phyloP scores from a whole-genome alignment of 2,113 vertebrate species.

The Sprattus sprattus region DNA sequence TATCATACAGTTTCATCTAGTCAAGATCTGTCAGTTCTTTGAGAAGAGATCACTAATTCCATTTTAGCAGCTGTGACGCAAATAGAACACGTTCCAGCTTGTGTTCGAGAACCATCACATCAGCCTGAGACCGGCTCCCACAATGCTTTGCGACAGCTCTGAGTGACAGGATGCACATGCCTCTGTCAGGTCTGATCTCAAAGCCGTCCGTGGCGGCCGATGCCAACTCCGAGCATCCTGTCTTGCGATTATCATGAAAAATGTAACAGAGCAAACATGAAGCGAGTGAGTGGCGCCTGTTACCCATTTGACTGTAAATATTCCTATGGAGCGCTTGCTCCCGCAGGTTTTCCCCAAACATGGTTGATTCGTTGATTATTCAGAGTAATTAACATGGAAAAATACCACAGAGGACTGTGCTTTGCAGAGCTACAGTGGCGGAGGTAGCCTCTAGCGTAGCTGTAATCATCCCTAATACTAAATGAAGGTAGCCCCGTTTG shows the following conservation, averaged over 20 bases:
- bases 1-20: constrained; percentile 44
- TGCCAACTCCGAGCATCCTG: constrained; percentile 21
- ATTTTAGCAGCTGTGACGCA: constrained; percentile 18
- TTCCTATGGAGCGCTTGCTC: constrained; percentile 17
- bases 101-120: constrained; percentile 23
- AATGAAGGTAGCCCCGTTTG: constrained; percentile 72
- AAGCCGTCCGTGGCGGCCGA: background rate
- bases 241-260: constrained; percentile 22
- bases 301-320: constrained; percentile 29
- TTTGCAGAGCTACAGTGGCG: constrained; percentile 39
- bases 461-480: constrained; percentile 76
- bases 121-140: constrained; percentile 23
- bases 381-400: constrained; percentile 73
- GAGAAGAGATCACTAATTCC: constrained; percentile 19
- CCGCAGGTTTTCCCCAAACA: constrained; percentile 30
- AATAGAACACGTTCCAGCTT: constrained; percentile 37
- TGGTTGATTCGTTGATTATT: constrained; percentile 61
- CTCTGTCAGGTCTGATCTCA: constrained; percentile 37
- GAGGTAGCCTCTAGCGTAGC: constrained; percentile 66
- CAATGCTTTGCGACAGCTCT: constrained; percentile 28
- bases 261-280: constrained; percentile 34
- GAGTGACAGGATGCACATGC: constrained; percentile 27
- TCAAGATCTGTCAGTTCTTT: constrained; percentile 41
- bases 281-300: constrained; percentile 27
- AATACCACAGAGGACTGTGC: constrained; percentile 73